These are phyloP conservation scores for Urocolius indicus DNA, from an alignment of 2,113 vertebrate species.

Conservation along the genomic window DNA sequence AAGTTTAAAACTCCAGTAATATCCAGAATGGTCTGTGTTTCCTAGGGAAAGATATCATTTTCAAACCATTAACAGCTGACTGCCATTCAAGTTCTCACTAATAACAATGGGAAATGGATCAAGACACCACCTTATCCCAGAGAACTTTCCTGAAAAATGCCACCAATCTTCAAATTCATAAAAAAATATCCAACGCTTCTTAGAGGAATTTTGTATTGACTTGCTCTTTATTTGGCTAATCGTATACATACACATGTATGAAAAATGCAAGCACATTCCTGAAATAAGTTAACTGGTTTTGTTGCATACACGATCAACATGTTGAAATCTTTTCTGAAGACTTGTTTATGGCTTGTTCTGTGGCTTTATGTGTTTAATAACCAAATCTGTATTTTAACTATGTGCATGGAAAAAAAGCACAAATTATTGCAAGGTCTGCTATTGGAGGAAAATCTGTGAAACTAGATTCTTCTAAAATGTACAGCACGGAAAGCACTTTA, in stretches of 20 bases:
- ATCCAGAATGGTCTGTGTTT: background rate
- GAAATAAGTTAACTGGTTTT: background rate
- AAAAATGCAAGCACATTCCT: background rate
- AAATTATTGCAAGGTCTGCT: background rate
- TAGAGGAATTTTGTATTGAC: background rate
- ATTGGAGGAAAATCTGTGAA: background rate
- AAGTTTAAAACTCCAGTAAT: background rate
- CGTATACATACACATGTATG: fast-evolving
- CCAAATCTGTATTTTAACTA: background rate
- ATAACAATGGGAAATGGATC: background rate
- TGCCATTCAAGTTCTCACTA: background rate
- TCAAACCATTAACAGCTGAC: background rate
- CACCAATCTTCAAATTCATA: background rate
- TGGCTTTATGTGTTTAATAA: background rate
- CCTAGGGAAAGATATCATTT: background rate
- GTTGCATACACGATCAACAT: background rate
- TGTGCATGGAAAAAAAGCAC: background rate
- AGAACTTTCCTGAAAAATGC: background rate
- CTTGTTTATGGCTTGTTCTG: background rate
- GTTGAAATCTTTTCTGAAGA: background rate
- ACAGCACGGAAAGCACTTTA: background rate
- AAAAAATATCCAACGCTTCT: background rate
- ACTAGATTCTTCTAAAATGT: background rate
- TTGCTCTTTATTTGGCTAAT: background rate
- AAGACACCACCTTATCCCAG: background rate